Conservation (phyloP, 2,888 invertebrate genomes). For the Macrostomum cliftonense region DNA sequence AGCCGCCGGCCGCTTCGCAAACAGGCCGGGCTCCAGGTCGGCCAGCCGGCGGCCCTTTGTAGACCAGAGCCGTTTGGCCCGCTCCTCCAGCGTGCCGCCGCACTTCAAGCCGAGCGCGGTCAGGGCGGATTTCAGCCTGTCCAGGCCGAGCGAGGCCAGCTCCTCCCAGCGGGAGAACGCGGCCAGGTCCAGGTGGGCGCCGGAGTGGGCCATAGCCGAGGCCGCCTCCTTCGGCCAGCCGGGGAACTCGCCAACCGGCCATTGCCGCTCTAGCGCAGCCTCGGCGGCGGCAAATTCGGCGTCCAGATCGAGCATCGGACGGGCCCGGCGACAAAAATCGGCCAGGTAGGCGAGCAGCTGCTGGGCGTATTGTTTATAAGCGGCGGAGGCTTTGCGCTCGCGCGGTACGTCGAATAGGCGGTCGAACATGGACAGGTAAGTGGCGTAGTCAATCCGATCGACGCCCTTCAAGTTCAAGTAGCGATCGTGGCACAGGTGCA, state of each 20-base stretch:
- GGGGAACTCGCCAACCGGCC: slow-evolving; percentile 70
- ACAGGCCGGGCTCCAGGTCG: slow-evolving; percentile 68
- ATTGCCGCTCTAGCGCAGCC: slow-evolving; percentile 62
- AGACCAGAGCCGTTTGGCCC: slow-evolving; percentile 81
- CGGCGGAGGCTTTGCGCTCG: slow-evolving; percentile 43
- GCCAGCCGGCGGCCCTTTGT: slow-evolving; percentile 55
- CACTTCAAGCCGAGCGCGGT: slow-evolving; percentile 92
- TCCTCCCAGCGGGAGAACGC: slow-evolving; percentile 75
- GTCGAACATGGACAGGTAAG: slow-evolving; percentile 77
- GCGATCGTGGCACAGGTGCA: slow-evolving; percentile 84
- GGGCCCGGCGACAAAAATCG: slow-evolving; percentile 60
- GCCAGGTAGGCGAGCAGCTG: slow-evolving; percentile 64
- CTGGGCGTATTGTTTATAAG: slow-evolving; percentile 54
- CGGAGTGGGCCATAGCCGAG: slow-evolving; percentile 67
- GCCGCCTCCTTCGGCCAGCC: slow-evolving; percentile 85
- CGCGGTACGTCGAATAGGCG: slow-evolving; percentile 79
- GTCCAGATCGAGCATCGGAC: slow-evolving; percentile 59
- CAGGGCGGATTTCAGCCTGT: slow-evolving; percentile 83
- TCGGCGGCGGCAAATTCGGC: slow-evolving; percentile 40
- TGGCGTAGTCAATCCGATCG: slow-evolving; percentile 78
- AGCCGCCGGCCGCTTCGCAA: slow-evolving; percentile 54
- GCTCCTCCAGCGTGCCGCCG: slow-evolving; percentile 79
- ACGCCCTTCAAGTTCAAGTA: slow-evolving; percentile 89
- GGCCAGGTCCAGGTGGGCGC: slow-evolving; percentile 89
- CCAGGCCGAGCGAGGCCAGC: slow-evolving; percentile 80